Evolutionary conservation across 2,888 invertebrate genomes (phyloP), one percentile per base, ranked within the genome.

Genomic region (Prenolepis imparis): DNA sequence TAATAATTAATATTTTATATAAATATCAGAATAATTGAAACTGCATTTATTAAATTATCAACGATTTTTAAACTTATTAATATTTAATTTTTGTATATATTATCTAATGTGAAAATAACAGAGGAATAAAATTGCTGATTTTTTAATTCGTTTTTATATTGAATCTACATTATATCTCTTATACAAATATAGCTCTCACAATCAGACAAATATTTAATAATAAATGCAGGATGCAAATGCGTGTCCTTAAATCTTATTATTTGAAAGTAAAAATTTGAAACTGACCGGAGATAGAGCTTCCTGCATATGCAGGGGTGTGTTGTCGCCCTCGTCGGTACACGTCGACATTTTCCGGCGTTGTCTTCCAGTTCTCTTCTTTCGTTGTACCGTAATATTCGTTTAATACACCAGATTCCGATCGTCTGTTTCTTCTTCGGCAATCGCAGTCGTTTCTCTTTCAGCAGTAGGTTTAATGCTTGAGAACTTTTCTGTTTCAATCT

Each of bases 261-360:
- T 2, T 4, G 21, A 52, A 55, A 44, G 4, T 72, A 24, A 44
- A 18, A 44, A 28, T 39, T 59, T 32, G 1, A 8, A 18, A 94
- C 94, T 92, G 86, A 95, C 95, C 94, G 94, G 95, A 85, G 95
- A 94, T 85, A 95, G 91, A 84, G 93, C 91, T 89, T 94, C 94
- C 93, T 94, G 94, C 93, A 94, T 94, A 88, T 94, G 94, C 91
- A 94, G 92, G 85, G 91, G 87, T 85, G 89, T 85, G 91, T 92
- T 93, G 91, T 94, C 94, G 83, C 93, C 91, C 85, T 94, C 94
- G 91, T 95, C 94, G 85, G 94, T 91, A 90, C 94, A 94, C 90
- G 94, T 94, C 91, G 95, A 94, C 94, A 95, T 95, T 93, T 91
- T 93, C 89, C 90, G 83, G 77, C 82, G 85, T 86, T 73, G 86